These are phyloP conservation scores for Acrossocheilus fasciatus DNA, from an alignment of 2,797 vertebrate species.

Conservation along the genomic window DNA sequence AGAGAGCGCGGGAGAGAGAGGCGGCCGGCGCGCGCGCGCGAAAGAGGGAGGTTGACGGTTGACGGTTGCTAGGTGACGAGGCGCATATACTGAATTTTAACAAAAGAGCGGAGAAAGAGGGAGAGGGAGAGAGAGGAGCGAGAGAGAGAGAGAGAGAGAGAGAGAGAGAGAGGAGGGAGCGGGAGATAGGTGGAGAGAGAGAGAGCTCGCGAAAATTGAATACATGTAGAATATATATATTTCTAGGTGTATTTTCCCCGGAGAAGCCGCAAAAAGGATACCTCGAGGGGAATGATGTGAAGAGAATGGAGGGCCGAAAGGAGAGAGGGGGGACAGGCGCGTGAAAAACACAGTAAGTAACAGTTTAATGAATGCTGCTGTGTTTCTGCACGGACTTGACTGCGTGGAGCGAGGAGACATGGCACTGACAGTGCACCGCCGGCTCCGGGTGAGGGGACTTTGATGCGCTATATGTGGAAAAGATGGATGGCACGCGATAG, in stretches of 20 bases:
- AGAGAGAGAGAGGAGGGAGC: slow-evolving; percentile 63
- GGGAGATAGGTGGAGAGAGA: slow-evolving; percentile 67
- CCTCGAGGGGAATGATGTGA: slow-evolving; percentile 84
- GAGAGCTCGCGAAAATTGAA: slow-evolving; percentile 79
- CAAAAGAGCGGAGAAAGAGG: slow-evolving; percentile 84
- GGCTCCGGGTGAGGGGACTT: slow-evolving; percentile 75
- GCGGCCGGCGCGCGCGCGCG: slow-evolving; percentile 52
- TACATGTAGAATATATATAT: slow-evolving; percentile 81
- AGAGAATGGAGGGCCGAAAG: slow-evolving; percentile 83
- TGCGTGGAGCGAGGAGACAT: slow-evolving; percentile 68
- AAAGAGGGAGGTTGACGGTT: slow-evolving; percentile 76
- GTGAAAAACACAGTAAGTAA: slow-evolving; percentile 84
- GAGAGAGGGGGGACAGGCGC: slow-evolving; percentile 83
- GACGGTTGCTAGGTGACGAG: slow-evolving; percentile 87
- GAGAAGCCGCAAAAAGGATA: slow-evolving; percentile 83
- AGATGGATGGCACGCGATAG: slow-evolving; percentile 71
- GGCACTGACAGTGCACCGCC: slow-evolving; percentile 72
- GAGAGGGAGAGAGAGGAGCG: slow-evolving; percentile 72
- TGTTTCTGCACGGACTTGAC: slow-evolving; percentile 68
- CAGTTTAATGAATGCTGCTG: slow-evolving; percentile 72
- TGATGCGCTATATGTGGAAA: slow-evolving; percentile 68
- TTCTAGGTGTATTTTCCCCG: slow-evolving; percentile 75
- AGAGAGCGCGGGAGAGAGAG: slow-evolving; percentile 64
- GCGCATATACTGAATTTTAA: slow-evolving; percentile 91
- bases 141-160: slow-evolving; percentile 67